Evolutionary conservation across 2,797 vertebrate genomes (phyloP).

Genomic region (Liparis tanakae): DNA sequence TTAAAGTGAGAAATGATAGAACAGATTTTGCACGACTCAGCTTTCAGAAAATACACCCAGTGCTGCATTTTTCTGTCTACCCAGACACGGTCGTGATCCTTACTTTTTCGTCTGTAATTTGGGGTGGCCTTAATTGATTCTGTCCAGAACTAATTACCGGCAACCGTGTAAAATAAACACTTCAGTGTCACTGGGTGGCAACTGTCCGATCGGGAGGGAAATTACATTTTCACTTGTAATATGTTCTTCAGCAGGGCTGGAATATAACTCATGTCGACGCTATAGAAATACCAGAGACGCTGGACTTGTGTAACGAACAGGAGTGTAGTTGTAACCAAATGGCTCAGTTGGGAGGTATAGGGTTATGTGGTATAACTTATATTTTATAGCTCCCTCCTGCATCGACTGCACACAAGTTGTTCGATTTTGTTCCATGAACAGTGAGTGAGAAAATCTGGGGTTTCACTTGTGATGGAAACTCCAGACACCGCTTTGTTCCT

Average conservation of each 20-base stretch:
- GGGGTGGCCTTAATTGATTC: conserved; percentile 73
- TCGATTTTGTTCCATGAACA: conserved; percentile 76
- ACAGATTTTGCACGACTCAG: conserved; percentile 55
- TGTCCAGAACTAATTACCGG: conserved; percentile 76
- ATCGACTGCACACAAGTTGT: conserved; percentile 78
- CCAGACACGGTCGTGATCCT: conserved; percentile 52
- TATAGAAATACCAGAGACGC: conserved; percentile 67
- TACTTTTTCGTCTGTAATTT: conserved; percentile 66
- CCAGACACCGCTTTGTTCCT: conserved; percentile 72
- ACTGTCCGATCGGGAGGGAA: conserved; percentile 72
- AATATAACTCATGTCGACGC: conserved; percentile 78
- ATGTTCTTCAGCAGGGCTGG: conserved; percentile 61
- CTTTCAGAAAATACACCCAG: conserved; percentile 40
- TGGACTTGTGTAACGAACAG: conserved; percentile 72
- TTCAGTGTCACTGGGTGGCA: conserved; percentile 73
- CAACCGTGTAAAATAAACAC: conserved; percentile 81
- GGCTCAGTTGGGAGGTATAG: conserved; percentile 82
- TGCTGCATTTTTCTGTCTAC: conserved; percentile 38
- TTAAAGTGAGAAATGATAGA: conserved; percentile 62
- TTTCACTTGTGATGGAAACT: conserved; percentile 78
- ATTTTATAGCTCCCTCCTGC: conserved; percentile 82
- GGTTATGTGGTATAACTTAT: conserved; percentile 85
- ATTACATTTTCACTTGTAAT: conserved; percentile 79
- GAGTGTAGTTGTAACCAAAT: conserved; percentile 81
- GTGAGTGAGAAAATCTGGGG: conserved; percentile 75